phyloP scores from a whole-genome alignment of 1,140 invertebrate species.

The Sycobia sp. region DNA sequence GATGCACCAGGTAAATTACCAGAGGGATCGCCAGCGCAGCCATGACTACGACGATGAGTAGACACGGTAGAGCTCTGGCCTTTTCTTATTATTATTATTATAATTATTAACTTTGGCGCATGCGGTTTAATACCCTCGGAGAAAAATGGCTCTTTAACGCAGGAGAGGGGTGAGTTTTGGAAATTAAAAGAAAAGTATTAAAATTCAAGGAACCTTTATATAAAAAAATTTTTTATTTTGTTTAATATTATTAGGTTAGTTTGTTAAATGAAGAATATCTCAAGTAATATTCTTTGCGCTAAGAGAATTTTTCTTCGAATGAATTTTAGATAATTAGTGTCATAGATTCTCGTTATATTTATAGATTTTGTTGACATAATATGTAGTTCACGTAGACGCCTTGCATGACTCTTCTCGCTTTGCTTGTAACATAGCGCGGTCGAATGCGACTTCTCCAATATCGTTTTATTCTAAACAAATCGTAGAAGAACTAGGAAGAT shows the following conservation, averaged over 20 bases:
- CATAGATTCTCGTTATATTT: too few relatives aligned
- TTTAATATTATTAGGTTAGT: too few relatives aligned
- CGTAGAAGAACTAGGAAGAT: too few relatives aligned
- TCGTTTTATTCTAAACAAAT: too few relatives aligned
- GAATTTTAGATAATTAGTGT: too few relatives aligned
- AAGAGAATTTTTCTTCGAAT: background rate
- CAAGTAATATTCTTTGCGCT: background rate
- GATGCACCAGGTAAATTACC: conserved; percentile 74
- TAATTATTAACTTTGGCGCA: too few relatives aligned
- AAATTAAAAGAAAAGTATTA: too few relatives aligned
- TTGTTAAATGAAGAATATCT: too few relatives aligned
- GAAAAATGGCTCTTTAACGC: background rate
- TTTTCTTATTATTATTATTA: conserved; percentile 34
- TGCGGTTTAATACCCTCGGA: background rate
- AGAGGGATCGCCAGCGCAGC: conserved; percentile 35
- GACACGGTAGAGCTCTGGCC: conserved; percentile 37
- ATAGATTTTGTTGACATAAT: too few relatives aligned
- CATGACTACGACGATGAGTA: conserved; percentile 38
- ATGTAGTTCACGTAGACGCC: background rate
- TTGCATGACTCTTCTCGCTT: conserved; percentile 20
- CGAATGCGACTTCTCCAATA: conserved; percentile 7
- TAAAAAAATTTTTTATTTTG: too few relatives aligned
- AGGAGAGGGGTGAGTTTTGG: too few relatives aligned
- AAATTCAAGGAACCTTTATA: too few relatives aligned
- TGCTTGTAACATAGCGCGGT: conserved; percentile 1